A percentile compares a stretch with the other conserved stretches of the same genome.
phyloP scores from a whole-genome alignment of 64 coral and sea anemone species.

The Anthopleura sola region DNA sequence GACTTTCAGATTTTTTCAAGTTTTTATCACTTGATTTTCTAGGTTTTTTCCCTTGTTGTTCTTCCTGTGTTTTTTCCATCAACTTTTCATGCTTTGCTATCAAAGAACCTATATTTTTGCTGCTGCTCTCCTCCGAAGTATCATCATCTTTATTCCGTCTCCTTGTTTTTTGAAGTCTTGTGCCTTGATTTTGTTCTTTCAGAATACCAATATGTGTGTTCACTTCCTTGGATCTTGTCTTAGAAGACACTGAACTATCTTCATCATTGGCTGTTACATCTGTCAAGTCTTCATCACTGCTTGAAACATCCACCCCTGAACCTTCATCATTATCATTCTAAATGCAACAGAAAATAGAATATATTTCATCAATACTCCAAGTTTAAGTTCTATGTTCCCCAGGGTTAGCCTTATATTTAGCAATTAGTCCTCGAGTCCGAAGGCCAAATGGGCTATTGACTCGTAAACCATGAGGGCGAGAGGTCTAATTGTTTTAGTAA shows the following conservation, averaged over 20 bases:
- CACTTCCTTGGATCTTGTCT: background rate
- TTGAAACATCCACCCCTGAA: background rate
- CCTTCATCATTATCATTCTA: conserved; percentile 28
- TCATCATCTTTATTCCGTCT: conserved; percentile 40
- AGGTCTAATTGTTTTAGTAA: too few relatives aligned
- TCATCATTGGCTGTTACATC: conserved; percentile 94
- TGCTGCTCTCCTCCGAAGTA: conserved; percentile 16
- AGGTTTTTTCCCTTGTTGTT: background rate
- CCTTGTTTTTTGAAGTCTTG: conserved; percentile 38
- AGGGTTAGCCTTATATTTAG: too few relatives aligned
- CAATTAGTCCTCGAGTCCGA: too few relatives aligned
- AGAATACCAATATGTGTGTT: conserved; percentile 19
- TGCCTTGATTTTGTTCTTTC: conserved; percentile 19
- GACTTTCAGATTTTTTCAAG: background rate
- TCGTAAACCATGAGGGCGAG: too few relatives aligned
- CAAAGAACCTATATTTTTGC: background rate
- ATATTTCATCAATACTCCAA: background rate
- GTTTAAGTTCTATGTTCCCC: background rate
- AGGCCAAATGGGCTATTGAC: too few relatives aligned
- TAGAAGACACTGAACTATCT: conserved; percentile 40
- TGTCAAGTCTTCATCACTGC: conserved; percentile 82
- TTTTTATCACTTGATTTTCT: background rate
- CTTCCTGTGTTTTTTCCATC: background rate
- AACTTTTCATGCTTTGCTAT: background rate
- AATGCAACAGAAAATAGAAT: background rate